Evolutionary conservation across 2,888 invertebrate species (phyloP), one percentile per base, ranked within the genome.

Genomic region (Epinotia nisella): DNA sequence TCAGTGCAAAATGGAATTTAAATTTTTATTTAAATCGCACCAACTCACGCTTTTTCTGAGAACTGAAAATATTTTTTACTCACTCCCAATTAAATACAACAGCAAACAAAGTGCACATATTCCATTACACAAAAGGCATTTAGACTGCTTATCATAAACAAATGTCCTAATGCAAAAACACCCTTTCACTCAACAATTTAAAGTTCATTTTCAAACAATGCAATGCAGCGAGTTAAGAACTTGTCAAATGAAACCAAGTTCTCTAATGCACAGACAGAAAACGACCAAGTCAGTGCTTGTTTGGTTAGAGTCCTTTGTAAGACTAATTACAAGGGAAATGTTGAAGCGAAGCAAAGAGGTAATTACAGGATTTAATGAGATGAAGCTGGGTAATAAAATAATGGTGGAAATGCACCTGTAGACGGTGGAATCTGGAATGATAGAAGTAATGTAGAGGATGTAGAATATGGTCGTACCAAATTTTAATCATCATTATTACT

Each of bases 231-330:
- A 61, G 41, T 13, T 45, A 41, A 45, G 45, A 45, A 15, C 39
- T 41, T 1, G 45, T n/a, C 45, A 45, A 61, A 24, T 3, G n/a
- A 21, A 61, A 62, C 59, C n/a, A 39, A n/a, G 49, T 49, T 49
- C 49, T 49, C 49, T 49, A 64, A 58, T 19, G 24, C 39, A 39
- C 59, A 55, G 56, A 68, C 59, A 60, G 59, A 68, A 69, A 60
- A 69, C 69, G 69, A 39, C 69, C 60, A 69, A 69, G 69, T 69
- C 69, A 39, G 35, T 45, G 68, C 60, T 69, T 69, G 58, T 60
- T 60, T 69, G 59, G 51, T 60, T 60, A 56, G 13, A 59, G 59
- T 60, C 51, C 60, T 60, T 60, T 58, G 69, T 60, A 60, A 51
- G 68, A 60, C 69, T 69, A 69, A 59, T 69, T 60, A 60, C 60